Base-by-base conservation (phyloP, 2,888 invertebrate genomes). In the Drosophila birchii region DNA sequence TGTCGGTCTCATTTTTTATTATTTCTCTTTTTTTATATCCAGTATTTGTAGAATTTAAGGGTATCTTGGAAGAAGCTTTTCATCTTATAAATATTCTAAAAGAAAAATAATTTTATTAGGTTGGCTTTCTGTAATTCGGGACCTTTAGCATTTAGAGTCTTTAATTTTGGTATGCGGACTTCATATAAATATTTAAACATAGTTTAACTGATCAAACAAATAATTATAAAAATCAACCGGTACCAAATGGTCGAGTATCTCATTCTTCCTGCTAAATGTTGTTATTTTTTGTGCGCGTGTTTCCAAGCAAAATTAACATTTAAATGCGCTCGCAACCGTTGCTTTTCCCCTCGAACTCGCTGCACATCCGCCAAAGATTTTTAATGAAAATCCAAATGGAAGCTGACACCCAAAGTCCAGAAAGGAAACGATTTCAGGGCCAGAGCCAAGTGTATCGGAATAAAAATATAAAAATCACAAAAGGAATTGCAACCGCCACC, bases 281-380 rank as follows among this genome's bases (percentile, higher is more conserved):
- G 1, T 53, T 36, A 32, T 36, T 34, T 29, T 45, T 55, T 39
- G 41, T 68, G 75, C 67, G 73, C 74, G 75, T 75, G 67, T 75
- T 58, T 26, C 18, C 47, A 34, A 51, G 49, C 54, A 32, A 62
- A 78, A 81, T 83, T 86, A 83, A 81, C 86, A 83, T 86, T 78
- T 78, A 70, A 86, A 86, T 80, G 86, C 68, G 54, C 62, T 75
- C 75, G 68, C 58, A 78, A 77, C 78, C 71, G 56, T 49, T 32
- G 59, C 38, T 75, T 72, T 74, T 74, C 55, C 75, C 59, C 62
- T 44, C 73, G 54, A 75, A 59, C 41, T 34, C 36, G 69, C 8
- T 44, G 59, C 39, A 69, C 69, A 71, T 69, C 73, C 73, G 73
- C 57, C 32, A 41, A 34, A 53, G 54, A 57, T 53, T 44, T 44